These are phyloP conservation scores for Pseudorhiza aurosa DNA, from an alignment of 30 jellyfish, hydroid and myxozoan species.

Conservation along the genomic window DNA sequence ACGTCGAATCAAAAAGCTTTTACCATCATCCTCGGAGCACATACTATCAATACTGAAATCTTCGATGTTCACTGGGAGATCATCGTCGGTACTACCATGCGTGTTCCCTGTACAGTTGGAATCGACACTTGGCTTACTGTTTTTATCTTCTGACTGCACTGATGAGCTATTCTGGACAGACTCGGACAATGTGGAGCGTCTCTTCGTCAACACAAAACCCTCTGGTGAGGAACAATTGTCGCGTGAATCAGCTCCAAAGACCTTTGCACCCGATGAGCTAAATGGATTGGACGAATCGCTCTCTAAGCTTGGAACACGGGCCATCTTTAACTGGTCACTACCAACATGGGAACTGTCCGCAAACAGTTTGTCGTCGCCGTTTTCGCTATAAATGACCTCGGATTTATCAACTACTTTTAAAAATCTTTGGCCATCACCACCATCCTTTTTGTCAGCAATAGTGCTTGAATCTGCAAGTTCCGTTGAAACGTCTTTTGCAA, in stretches of 20 bases:
- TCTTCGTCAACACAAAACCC: not conserved
- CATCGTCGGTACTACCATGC: constrained; percentile 27
- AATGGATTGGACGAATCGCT: not conserved
- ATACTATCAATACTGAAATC: constrained; percentile 58
- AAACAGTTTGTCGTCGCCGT: not conserved
- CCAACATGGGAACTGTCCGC: not conserved
- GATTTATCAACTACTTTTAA: constrained; percentile 11
- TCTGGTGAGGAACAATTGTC: not conserved
- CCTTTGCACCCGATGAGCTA: not conserved
- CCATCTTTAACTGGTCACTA: not conserved
- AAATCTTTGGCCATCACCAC: not conserved
- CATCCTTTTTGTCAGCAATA: constrained; percentile 1
- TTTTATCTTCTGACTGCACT: not conserved
- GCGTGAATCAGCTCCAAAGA: not conserved
- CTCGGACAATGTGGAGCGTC: constrained; percentile 33
- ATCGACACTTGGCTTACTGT: not conserved
- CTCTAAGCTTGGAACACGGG: not conserved
- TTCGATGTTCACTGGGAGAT: not conserved
- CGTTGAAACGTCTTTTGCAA: not conserved
- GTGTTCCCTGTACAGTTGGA: not conserved
- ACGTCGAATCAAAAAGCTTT: constrained; percentile 53
- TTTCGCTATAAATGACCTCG: constrained; percentile 16
- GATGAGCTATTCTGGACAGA: not conserved
- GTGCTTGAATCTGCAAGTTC: not conserved
- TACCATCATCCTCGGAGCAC: constrained; percentile 44